Evolutionary conservation across 2,113 vertebrate species (phyloP), one percentile per base, ranked within the genome.

Genomic region (Alectura lathami): DNA sequence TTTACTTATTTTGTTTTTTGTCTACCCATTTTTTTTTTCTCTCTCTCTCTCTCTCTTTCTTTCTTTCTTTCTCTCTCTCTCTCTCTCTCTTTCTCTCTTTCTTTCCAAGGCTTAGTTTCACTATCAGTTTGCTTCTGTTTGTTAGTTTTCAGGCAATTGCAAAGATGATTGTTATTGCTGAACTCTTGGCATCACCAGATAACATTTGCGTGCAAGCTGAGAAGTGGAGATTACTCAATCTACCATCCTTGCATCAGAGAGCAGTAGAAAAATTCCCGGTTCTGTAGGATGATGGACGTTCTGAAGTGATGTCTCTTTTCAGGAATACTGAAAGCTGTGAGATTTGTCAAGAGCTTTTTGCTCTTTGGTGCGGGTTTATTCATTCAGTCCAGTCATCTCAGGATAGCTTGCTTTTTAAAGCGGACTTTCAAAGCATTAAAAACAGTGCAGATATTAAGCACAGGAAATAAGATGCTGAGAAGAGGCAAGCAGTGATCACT

Each of bases 1-100:
- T 83, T 91, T 93, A 78, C 43, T 89, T 63, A 40, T 30, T 83
- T 91, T 38, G n/a, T n/a, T n/a, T n/a, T n/a, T n/a, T n/a, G n/a
- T n/a, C n/a, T n/a, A n/a, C n/a, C n/a, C n/a, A n/a, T 32, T n/a
- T 17, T 12, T 54, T 17, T 4, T 17, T 54, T 30, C n/a, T 56
- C 18, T 56, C 20, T 11, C 32, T 16, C 20, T 47, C 63, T 89
- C 91, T 88, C 36, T n/a, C 2, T 34, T 34, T 40, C 66, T 88
- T 78, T 48, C 40, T 74, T 88, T 67, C n/a, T 17, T 4, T 17
- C 32, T 30, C n/a, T 56, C 18, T 56, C 20, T 11, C 32, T 16
- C 20, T 47, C 63, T 89, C 91, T 88, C 36, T n/a, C 2, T 34
- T 34, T 40, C 66, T 88, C 72, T 48, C 40, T 74, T 88, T 67